Percentiles rank a stretch among this genome's conserved stretches.
phyloP scores from a whole-genome alignment of 2,888 invertebrate genomes.

The Agriopis marginaria region DNA sequence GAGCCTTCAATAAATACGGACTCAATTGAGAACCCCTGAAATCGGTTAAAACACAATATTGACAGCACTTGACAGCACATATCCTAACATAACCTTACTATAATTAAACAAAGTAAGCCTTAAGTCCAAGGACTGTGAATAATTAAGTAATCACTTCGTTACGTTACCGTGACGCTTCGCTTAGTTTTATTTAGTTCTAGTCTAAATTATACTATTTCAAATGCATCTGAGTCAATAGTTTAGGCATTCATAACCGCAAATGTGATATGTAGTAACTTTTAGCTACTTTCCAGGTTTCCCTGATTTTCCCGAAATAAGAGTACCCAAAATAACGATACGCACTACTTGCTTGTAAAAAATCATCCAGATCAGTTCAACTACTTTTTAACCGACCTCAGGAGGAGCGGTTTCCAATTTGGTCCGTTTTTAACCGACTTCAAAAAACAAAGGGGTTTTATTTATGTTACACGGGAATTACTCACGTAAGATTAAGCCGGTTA shows the following conservation, averaged over 20 bases:
- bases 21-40: no score
- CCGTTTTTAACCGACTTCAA: no score
- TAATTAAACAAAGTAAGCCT: slow-evolving; percentile 13
- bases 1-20: no score
- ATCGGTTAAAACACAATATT: background rate
- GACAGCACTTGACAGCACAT: background rate
- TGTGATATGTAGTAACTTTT: background rate
- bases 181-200: slow-evolving; percentile 6
- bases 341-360: background rate
- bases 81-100: slow-evolving; percentile 1
- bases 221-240: slow-evolving; percentile 5
- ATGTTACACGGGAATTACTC: no score
- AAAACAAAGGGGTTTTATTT: no score
- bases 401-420: background rate
- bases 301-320: no score
- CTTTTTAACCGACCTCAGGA: background rate
- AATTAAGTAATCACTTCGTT: slow-evolving; percentile 8
- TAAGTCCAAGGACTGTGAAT: slow-evolving; percentile 13
- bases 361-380: no score
- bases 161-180: slow-evolving; percentile 2
- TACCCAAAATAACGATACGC: no score
- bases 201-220: background rate
- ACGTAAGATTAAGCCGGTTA: no score
- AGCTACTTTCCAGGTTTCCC: no score
- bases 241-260: background rate